Base-by-base conservation (phyloP, 23 tunicate species). In the Aplidium turbinatum region DNA sequence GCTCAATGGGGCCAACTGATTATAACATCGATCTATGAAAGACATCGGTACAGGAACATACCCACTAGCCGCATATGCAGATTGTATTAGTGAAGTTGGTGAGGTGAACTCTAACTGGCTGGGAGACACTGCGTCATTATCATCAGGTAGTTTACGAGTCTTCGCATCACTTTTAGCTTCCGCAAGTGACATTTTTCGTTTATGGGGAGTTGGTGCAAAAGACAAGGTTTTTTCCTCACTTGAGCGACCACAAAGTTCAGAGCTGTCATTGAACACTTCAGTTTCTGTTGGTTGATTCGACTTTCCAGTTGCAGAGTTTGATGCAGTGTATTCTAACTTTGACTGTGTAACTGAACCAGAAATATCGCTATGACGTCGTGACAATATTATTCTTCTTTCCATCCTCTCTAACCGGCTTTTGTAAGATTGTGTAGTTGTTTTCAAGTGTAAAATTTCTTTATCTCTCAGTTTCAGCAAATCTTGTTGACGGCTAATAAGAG, bases 401-500 rank as follows among this genome's bases (percentile, higher is more conserved):
- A 84, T 82, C 68, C 90, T 66, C 24, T 55, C 82, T 63, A 84
- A 31, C 38, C 82, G 83, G 45, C 78, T 64, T 64, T 84, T 77
- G 25, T 61, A 84, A 57, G 82, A 64, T 33, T 75, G 70, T 39
- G 68, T 84, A 6, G 70, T 47, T 0, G 80, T 34, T 57, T 80
- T 87, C 26, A 87, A 53, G 35, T 80, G 77, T 82, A 80, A 66
- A 23, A 87, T 87, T 75, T 87, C 94, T 74, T 84, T 79, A 67
- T 87, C 94, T 54, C 94, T 47, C 23, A 87, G 81, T 28, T 84
- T 72, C 2, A 87, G 74, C 7, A 87, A 35, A 48, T 87, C 94
- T 74, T 87, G 94, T 61, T 87, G 94, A 18, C 94, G 80, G 32
- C 86, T 74, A 33, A 87, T 87, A n/a, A 87, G 50, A 27, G 90